A percentile compares a stretch with the other conserved stretches of the same genome.
Conservation (phyloP, 1,140 invertebrate genomes). For the Pogonomyrmex californicus region DNA sequence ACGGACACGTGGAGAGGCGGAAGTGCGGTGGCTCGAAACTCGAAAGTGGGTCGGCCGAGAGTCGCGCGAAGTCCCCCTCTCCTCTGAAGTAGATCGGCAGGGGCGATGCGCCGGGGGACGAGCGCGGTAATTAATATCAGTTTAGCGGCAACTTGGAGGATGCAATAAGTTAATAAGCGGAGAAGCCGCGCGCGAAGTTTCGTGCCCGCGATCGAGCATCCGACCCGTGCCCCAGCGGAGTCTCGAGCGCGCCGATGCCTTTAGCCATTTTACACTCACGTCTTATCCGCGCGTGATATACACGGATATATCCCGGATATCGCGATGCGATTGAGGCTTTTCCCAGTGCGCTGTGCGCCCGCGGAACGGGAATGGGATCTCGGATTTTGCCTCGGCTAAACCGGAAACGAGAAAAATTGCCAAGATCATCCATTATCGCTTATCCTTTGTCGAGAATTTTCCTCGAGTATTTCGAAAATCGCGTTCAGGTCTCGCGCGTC, state of each 20-base stretch:
- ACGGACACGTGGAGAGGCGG: slow-evolving; percentile 5
- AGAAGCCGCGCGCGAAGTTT: slow-evolving; percentile 64
- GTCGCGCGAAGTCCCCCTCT: slow-evolving; percentile 5
- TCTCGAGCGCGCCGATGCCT: slow-evolving; percentile 32
- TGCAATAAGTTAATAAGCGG: slow-evolving; percentile 78
- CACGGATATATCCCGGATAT: slow-evolving; percentile 20
- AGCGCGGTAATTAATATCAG: slow-evolving; percentile 76
- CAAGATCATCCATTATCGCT: neutral
- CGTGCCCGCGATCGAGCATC: slow-evolving; percentile 56
- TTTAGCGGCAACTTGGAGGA: slow-evolving; percentile 73
- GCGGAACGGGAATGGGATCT: neutral
- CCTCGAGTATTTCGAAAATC: neutral
- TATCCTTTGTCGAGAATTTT: neutral
- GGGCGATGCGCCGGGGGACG: slow-evolving; percentile 34
- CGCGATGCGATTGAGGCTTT: neutral
- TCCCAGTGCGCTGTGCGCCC: neutral
- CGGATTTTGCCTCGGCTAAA: neutral
- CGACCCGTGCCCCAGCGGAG: slow-evolving; percentile 33
- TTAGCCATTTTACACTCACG: slow-evolving; percentile 19
- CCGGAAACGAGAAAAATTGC: neutral
- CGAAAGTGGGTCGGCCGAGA: slow-evolving; percentile 37
- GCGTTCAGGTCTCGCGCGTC: neutral
- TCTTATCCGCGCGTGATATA: neutral
- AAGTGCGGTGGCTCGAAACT: neutral
- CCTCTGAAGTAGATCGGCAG: slow-evolving; percentile 44